A percentile compares a stretch with the other conserved stretches of the same genome.
Conservation (phyloP, 2,797 vertebrate genomes). For the Odontamblyopus lacepedii region DNA sequence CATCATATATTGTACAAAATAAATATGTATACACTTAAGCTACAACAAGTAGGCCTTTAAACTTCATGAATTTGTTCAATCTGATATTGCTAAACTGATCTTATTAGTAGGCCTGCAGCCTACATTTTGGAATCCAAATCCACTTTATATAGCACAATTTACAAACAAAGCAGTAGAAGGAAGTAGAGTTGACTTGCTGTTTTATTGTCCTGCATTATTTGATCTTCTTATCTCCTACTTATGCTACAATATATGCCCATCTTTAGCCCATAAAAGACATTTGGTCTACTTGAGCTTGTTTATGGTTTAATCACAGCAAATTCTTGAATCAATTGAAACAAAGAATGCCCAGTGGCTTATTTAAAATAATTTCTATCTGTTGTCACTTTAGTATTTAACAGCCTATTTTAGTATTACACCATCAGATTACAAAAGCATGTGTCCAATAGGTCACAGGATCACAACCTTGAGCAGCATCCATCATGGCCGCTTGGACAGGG, state of each 20-base stretch:
- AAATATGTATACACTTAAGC: background rate
- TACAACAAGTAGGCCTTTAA: background rate
- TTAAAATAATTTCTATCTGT: background rate
- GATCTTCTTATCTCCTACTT: too few relatives aligned
- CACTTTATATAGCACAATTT: too few relatives aligned
- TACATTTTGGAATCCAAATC: background rate
- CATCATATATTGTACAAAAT: background rate
- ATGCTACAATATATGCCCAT: too few relatives aligned
- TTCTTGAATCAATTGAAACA: too few relatives aligned
- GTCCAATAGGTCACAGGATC: conserved; percentile 54
- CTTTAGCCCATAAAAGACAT: too few relatives aligned
- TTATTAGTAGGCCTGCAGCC: background rate
- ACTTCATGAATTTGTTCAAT: background rate
- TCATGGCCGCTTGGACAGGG: conserved; percentile 47
- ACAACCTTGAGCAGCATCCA: conserved; percentile 45
- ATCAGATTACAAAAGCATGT: conserved; percentile 1
- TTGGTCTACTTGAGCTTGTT: too few relatives aligned
- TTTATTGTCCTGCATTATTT: too few relatives aligned
- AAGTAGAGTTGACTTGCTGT: too few relatives aligned
- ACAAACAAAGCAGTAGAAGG: too few relatives aligned
- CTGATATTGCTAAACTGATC: background rate
- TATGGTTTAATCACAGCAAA: too few relatives aligned
- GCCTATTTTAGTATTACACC: background rate
- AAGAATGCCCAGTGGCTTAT: background rate
- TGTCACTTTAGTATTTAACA: background rate